phyloP scores from a whole-genome alignment of 2,113 vertebrate species.

The Pseudorasbora parva region DNA sequence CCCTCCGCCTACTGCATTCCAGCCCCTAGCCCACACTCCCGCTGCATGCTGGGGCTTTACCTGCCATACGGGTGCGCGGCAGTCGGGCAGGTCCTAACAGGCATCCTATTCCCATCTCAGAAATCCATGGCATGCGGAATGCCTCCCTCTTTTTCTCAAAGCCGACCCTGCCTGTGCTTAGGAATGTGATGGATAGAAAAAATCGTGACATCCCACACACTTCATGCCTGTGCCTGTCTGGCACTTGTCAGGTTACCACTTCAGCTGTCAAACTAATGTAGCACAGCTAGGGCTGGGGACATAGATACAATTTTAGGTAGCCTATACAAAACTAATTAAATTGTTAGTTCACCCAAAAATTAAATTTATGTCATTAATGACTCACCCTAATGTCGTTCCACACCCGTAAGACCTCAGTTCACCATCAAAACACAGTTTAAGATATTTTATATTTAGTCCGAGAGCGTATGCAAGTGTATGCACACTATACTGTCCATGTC shows the following conservation, averaged over 20 bases:
- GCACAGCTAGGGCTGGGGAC: neutral
- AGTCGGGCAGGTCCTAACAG: conserved; percentile 55
- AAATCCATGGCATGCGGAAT: conserved; percentile 55
- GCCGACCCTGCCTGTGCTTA: neutral
- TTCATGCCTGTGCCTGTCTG: conserved; percentile 44
- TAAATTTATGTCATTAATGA: too few species aligned
- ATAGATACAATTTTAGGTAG: neutral
- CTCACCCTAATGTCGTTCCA: too few species aligned
- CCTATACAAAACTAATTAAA: too few species aligned
- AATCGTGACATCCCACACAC: conserved; percentile 21
- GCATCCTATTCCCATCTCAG: conserved; percentile 44
- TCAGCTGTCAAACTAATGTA: conserved; percentile 23
- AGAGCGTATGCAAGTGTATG: too few species aligned
- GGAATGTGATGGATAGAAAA: conserved; percentile 43
- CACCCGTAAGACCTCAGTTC: too few species aligned
- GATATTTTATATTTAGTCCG: too few species aligned
- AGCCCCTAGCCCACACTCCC: neutral
- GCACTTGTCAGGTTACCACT: conserved; percentile 5
- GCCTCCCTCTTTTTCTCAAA: conserved; percentile 32
- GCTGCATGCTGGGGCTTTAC: conserved; percentile 25
- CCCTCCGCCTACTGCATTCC: conserved; percentile 44
- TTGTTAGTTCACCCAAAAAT: too few species aligned
- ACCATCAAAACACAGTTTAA: too few species aligned
- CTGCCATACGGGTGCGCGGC: conserved; percentile 44
- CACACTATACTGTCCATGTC: too few species aligned